Evolutionary conservation across 2,888 invertebrate genomes (phyloP), one percentile per base, ranked within the genome.

Genomic region (Geotrupes spiniger): DNA sequence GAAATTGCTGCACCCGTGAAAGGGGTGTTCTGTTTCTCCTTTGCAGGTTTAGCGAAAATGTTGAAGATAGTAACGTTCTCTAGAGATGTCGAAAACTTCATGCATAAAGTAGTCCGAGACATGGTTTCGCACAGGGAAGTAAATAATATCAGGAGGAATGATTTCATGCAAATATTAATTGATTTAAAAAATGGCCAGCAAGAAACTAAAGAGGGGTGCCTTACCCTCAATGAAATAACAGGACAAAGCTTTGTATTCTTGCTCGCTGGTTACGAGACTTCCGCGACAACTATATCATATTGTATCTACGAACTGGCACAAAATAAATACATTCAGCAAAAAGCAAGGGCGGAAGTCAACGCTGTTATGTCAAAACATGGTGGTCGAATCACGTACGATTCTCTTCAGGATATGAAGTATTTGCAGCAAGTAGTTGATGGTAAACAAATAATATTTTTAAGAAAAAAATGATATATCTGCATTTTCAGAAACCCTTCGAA

Each of bases 401-500:
- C 65, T 0, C 42, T 76, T 1, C 62, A 62, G 28, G 71, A 74
- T 9, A 71, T 77, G 73, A 64, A 63, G 1, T 76, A 76, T 43
- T 53, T 77, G 58, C 74, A 75, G 16, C 68, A 67, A 56, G 73
- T 74, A 0, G 55, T 75, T 0, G 56, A 63, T 47, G 71, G 70
- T 68, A 25, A 14, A n/a, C 17, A 15, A 12, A 10, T 14, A 1
- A 27, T 44, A 25, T 29, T 10, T 2, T 11, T 11, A 4, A 11
- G 3, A 5, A 2, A 3, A 29, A 5, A 11, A 29, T 14, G 1
- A 12, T 14, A 4, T 14, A 14, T 14, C 5, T 17, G 16, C 10
- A 16, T 4, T 41, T 40, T 33, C 64, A 79, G 82, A 82, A 68
- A 78, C 81, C 1, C 65, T 82, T 57, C 69, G 82, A 27, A 78